These are phyloP conservation scores for Temnothorax longispinosus DNA, from an alignment of 1,140 invertebrate species.

Conservation along the genomic window DNA sequence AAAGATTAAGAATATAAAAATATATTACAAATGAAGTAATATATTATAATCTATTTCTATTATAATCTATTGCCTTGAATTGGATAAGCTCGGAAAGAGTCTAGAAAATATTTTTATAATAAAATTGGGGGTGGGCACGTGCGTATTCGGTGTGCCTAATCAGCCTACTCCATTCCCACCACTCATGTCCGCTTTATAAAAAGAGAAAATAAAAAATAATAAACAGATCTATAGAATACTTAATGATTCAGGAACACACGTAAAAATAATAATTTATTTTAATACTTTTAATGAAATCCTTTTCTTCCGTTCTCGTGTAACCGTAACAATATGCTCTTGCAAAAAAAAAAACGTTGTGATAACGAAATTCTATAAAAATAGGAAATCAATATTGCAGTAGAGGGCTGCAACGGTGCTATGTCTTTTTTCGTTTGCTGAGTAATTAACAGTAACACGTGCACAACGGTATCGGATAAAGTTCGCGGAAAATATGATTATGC, in stretches of 20 bases:
- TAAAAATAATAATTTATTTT: conserved; percentile 14
- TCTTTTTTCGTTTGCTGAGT: neutral
- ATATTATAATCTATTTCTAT: too few relatives aligned
- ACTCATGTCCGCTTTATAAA: neutral
- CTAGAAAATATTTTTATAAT: too few relatives aligned
- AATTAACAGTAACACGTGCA: neutral
- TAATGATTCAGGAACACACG: neutral
- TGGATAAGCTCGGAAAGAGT: too few relatives aligned
- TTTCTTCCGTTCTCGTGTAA: neutral
- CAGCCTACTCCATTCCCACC: too few relatives aligned
- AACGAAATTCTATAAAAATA: conserved; percentile 40
- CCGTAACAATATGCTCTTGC: conserved; percentile 2
- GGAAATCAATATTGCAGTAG: conserved; percentile 33
- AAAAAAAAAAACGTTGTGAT: neutral
- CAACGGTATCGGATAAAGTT: neutral
- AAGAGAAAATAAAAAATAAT: neutral
- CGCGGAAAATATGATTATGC: conserved; percentile 37
- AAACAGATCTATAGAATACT: neutral
- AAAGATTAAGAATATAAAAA: too few relatives aligned
- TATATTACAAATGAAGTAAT: too few relatives aligned
- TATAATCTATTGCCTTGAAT: too few relatives aligned
- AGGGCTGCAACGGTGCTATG: neutral
- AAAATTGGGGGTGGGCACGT: too few relatives aligned
- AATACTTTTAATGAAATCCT: conserved; percentile 6
- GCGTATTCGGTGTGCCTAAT: too few relatives aligned